Evolutionary conservation across 2,113 vertebrate species (phyloP).

Genomic region (Camarhynchus parvulus): DNA sequence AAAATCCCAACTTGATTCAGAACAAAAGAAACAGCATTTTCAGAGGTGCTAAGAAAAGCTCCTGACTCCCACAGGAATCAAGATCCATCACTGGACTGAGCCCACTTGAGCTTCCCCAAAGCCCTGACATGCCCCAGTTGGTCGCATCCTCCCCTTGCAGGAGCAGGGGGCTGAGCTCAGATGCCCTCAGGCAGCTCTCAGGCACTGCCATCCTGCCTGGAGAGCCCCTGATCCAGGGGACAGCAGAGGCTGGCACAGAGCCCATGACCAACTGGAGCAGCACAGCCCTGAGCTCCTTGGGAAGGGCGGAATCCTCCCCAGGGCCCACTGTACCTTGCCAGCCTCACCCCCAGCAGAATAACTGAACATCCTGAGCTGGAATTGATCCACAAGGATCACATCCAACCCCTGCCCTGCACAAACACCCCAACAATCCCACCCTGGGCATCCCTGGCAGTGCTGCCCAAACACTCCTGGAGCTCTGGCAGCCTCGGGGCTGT

Average conservation of each 20-base stretch:
- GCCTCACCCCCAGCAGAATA: not conserved
- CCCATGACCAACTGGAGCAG: fast-evolving
- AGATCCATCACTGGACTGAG: not conserved
- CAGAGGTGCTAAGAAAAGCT: not conserved
- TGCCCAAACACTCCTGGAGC: not conserved
- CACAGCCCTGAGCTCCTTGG: not conserved
- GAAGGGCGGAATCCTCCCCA: not conserved
- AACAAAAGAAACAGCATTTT: not conserved
- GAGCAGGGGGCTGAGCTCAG: not conserved
- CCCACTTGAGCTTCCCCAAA: not conserved
- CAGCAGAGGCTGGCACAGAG: not conserved
- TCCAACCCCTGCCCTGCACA: not conserved
- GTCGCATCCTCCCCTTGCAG: not conserved
- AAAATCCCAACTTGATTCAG: not conserved
- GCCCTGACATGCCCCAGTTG: fast-evolving
- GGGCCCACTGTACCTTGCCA: not conserved
- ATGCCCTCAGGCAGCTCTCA: fast-evolving
- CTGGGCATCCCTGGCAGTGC: fast-evolving
- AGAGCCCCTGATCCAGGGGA: too few species aligned
- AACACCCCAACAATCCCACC: not conserved
- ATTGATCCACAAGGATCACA: not conserved
- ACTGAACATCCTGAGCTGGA: not conserved
- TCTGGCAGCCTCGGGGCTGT: not conserved
- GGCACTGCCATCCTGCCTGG: fast-evolving
- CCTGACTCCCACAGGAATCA: not conserved